phyloP scores from a whole-genome alignment of 2,113 vertebrate species.

The Panthera uncia region DNA sequence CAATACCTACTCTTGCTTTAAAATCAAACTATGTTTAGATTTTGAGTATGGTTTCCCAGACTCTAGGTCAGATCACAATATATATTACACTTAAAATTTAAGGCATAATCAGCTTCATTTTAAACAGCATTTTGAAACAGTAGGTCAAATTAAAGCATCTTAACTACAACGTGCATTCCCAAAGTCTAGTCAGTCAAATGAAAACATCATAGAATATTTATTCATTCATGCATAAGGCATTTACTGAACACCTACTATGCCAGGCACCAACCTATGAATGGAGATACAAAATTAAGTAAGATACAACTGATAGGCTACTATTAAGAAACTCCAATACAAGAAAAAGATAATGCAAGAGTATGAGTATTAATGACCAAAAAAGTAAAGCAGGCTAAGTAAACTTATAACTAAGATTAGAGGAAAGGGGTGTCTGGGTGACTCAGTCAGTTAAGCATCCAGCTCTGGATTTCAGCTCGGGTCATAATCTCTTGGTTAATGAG shows the following conservation, averaged over 20 bases:
- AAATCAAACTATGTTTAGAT: conserved; percentile 26
- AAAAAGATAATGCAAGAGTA: background rate
- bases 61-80: background rate
- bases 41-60: conserved; percentile 38
- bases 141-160: background rate
- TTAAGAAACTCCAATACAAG: background rate
- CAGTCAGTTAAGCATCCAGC: too few species aligned
- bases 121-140: conserved; percentile 39
- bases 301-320: background rate
- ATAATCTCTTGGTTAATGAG: too few species aligned
- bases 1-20: background rate
- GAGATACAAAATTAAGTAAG: background rate
- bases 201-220: background rate
- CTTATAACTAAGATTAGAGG: background rate
- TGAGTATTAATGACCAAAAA: background rate
- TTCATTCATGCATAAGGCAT: background rate
- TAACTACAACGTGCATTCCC: background rate
- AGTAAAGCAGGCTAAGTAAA: background rate
- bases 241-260: background rate
- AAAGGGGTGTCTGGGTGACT: too few species aligned
- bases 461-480: too few species aligned
- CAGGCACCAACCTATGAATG: background rate
- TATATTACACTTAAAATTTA: background rate
- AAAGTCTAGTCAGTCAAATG: conserved; percentile 10
- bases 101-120: background rate